Percentiles rank a stretch among this genome's conserved stretches.
Evolutionary conservation across 2,797 vertebrate species (phyloP).

Genomic region (Bradypodion ventrale): DNA sequence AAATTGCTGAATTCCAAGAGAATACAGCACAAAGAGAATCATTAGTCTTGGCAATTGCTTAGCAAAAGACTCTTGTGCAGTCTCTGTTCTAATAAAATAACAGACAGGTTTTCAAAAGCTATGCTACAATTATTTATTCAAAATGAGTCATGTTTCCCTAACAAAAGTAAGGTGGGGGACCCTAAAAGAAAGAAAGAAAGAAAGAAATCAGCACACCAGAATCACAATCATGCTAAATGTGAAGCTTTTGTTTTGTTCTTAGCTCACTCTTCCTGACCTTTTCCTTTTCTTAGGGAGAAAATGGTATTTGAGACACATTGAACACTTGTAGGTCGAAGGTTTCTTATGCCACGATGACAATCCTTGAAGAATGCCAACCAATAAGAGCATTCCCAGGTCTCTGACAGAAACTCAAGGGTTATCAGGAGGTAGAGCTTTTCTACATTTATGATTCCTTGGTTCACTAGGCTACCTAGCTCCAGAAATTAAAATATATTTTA

Average conservation of each 20-base stretch:
- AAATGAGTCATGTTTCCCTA: conserved; percentile 53
- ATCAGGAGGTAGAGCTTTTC: background rate
- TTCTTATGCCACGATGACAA: conserved; percentile 38
- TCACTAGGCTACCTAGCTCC: conserved; percentile 66
- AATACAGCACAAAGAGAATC: conserved; percentile 64
- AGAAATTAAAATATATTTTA: conserved; percentile 81
- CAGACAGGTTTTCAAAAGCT: conserved; percentile 53
- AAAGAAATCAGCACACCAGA: too few relatives aligned
- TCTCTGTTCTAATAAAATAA: conserved; percentile 59
- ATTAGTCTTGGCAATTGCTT: conserved; percentile 67
- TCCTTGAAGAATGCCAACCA: conserved; percentile 57
- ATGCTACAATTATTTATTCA: conserved; percentile 63
- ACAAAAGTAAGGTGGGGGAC: conserved; percentile 36
- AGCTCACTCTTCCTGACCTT: conserved; percentile 56
- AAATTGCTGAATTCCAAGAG: conserved; percentile 69
- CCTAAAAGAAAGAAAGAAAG: too few relatives aligned
- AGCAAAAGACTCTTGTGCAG: conserved; percentile 60
- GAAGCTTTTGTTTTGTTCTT: conserved; percentile 52
- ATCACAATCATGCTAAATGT: conserved; percentile 38
- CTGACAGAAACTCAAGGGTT: conserved; percentile 25
- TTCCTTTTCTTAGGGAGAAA: conserved; percentile 56
- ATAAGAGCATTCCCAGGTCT: conserved; percentile 51
- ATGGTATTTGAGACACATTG: conserved; percentile 40
- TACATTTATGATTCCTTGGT: conserved; percentile 66
- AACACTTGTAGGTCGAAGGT: conserved; percentile 64